Evolutionary conservation across 2,797 vertebrate species (phyloP).

Genomic region (Microchirus variegatus): DNA sequence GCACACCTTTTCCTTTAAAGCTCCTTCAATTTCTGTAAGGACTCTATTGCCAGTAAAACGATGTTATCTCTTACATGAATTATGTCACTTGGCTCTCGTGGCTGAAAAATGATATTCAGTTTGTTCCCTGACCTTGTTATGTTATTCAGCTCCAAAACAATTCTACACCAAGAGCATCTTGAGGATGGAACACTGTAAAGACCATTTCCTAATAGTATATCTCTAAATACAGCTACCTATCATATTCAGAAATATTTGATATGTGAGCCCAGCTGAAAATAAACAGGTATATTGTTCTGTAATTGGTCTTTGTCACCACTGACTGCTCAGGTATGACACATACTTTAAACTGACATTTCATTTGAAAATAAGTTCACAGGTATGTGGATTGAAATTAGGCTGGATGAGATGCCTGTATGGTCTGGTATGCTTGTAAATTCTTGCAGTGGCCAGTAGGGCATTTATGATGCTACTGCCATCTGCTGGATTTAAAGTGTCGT

Average conservation of each 20-base stretch:
- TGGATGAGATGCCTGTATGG: conserved; percentile 61
- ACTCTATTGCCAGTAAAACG: not conserved
- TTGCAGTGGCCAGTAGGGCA: conserved; percentile 57
- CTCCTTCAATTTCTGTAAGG: not conserved
- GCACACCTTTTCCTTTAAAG: not conserved
- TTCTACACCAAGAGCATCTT: conserved; percentile 21
- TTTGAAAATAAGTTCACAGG: conserved; percentile 31
- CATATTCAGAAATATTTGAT: no score
- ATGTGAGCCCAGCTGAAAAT: no score
- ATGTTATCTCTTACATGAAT: not conserved
- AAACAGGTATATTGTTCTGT: no score
- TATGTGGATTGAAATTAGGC: conserved; percentile 30
- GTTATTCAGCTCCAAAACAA: not conserved
- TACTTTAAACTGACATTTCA: conserved; percentile 15
- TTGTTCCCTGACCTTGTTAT: not conserved
- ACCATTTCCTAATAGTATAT: no score
- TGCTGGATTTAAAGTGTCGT: conserved; percentile 51
- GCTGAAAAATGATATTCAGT: not conserved
- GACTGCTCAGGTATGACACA: conserved; percentile 9
- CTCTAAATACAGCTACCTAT: no score
- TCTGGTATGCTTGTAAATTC: conserved; percentile 70
- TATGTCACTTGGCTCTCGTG: not conserved
- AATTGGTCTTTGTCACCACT: conserved; percentile 1
- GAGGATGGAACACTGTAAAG: conserved; percentile 6
- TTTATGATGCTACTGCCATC: conserved; percentile 64